Conservation (phyloP, 2,797 vertebrate genomes). For the Astyanax mexicanus region DNA sequence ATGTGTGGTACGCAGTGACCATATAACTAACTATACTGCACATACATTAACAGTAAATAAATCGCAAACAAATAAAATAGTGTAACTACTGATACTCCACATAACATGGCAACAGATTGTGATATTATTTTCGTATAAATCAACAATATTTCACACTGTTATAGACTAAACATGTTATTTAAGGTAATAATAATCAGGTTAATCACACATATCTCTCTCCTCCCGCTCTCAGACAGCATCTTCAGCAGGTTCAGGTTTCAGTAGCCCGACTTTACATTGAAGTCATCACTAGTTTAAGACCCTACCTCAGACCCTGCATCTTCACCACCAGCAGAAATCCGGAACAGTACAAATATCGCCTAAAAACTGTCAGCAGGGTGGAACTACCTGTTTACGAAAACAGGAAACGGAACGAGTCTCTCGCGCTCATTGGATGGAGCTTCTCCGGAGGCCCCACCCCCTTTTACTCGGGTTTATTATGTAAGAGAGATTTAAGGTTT, state of each 20-base stretch:
- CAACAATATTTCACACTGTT: too few relatives aligned
- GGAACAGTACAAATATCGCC: not conserved
- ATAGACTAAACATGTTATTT: too few relatives aligned
- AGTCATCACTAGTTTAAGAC: not conserved
- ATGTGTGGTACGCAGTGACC: too few relatives aligned
- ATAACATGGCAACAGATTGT: too few relatives aligned
- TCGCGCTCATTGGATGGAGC: slow-evolving; percentile 8
- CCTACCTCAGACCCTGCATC: slow-evolving; percentile 37
- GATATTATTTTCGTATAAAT: too few relatives aligned
- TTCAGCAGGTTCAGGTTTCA: not conserved
- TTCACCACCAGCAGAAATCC: not conserved
- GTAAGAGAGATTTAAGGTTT: not conserved
- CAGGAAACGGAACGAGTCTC: slow-evolving; percentile 21
- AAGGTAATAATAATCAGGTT: not conserved
- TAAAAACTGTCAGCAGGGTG: not conserved
- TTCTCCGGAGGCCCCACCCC: not conserved
- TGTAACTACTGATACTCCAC: too few relatives aligned
- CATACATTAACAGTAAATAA: too few relatives aligned
- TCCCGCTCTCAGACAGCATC: not conserved
- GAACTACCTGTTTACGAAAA: too few relatives aligned
- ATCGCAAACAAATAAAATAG: too few relatives aligned
- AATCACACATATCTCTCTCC: not conserved
- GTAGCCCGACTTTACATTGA: not conserved
- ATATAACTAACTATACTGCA: too few relatives aligned
- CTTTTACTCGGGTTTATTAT: not conserved